These are phyloP conservation scores for Sussaba pulchella DNA, from an alignment of 2,888 invertebrate genomes.

Conservation along the genomic window DNA sequence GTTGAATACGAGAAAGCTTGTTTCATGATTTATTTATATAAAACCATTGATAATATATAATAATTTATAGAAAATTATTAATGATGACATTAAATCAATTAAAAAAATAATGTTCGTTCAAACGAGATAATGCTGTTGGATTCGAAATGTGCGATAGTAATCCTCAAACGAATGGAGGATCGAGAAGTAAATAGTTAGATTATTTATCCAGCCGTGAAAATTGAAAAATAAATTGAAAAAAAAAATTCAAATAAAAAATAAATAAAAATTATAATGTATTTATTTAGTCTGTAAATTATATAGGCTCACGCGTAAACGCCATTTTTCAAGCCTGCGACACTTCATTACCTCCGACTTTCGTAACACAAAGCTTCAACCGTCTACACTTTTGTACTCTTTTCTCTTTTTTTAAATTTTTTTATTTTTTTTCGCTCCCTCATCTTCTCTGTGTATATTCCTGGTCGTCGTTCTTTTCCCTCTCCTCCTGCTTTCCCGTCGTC, in stretches of 20 bases:
- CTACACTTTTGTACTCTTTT: slow-evolving; percentile 36
- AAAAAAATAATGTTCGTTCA: too few species aligned
- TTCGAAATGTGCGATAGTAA: not conserved
- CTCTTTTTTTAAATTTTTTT: slow-evolving; percentile 8
- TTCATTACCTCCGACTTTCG: slow-evolving; percentile 58
- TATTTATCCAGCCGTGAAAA: not conserved
- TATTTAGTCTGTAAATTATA: slow-evolving; percentile 13
- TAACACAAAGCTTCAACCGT: slow-evolving; percentile 46
- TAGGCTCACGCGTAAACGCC: slow-evolving; percentile 49
- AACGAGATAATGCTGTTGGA: too few species aligned
- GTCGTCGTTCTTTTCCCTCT: not conserved
- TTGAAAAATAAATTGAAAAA: too few species aligned
- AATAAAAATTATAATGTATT: not conserved
- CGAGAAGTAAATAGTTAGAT: not conserved
- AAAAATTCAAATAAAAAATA: too few species aligned
- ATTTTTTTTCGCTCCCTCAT: slow-evolving; percentile 10
- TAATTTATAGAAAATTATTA: too few species aligned
- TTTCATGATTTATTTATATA: too few species aligned
- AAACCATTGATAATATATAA: too few species aligned
- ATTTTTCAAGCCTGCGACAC: slow-evolving; percentile 59
- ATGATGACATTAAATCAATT: too few species aligned
- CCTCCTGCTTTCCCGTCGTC: not conserved
- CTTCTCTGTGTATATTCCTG: slow-evolving; percentile 20
- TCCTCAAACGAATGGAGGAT: not conserved
- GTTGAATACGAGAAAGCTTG: too few species aligned